Evolutionary conservation across 2,797 vertebrate species (phyloP).

Genomic region (Neosilurus mollespiculum): DNA sequence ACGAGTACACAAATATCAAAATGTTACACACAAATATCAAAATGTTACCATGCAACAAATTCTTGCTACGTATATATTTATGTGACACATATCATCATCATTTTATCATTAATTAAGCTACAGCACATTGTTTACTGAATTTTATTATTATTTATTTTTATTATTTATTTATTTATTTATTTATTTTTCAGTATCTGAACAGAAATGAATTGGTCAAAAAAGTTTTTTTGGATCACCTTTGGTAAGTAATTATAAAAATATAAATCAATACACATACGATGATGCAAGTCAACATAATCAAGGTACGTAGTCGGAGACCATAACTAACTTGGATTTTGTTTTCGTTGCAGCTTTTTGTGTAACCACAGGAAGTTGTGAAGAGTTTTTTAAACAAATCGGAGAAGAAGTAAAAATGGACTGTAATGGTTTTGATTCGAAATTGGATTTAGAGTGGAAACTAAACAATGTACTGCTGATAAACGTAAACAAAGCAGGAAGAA

Average conservation of each 20-base stretch:
- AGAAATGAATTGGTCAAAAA: slow-evolving; percentile 48
- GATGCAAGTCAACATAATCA: neutral
- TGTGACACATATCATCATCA: neutral
- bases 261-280: neutral
- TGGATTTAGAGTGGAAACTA: accelerated
- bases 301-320: neutral
- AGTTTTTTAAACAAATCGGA: neutral
- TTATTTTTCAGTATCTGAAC: slow-evolving; percentile 17
- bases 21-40: neutral
- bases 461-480: accelerated
- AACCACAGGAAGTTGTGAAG: slow-evolving; percentile 43
- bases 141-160: neutral
- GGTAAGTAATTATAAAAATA: slow-evolving; percentile 63
- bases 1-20: too few relatives aligned
- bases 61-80: neutral
- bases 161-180: neutral
- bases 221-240: slow-evolving; percentile 49
- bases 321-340: neutral
- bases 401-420: neutral
- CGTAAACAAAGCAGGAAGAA: accelerated
- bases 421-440: accelerated
- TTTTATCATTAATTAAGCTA: neutral
- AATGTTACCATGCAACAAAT: neutral
- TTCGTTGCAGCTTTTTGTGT: slow-evolving; percentile 28
- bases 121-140: neutral